Base-by-base conservation (phyloP, 2,888 invertebrate genomes). In the Apoda limacodes region DNA sequence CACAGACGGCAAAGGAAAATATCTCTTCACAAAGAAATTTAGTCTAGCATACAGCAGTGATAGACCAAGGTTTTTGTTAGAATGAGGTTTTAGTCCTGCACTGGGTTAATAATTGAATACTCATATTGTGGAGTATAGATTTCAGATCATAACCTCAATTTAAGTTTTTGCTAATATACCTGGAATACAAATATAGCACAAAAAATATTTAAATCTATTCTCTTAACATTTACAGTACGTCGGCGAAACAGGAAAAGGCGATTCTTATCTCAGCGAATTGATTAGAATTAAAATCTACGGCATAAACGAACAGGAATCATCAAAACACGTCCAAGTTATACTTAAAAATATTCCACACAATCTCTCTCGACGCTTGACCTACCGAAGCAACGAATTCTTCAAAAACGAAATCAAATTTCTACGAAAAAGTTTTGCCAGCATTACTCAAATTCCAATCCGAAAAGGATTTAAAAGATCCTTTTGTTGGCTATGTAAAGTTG, bases 381-480 rank as follows among this genome's bases (percentile, higher is more conserved):
- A 83, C 45, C 76, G 85, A 33, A 87, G 85, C 21, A 51, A 71
- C 3, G 88, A 87, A 26, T 90, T 89, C 55, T 90, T 90, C 48
- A 68, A 70, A 37, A 90, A 89, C 50, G 90, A 90, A 62, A 86
- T 87, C 1, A 64, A 69, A n/a, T 29, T 89, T 90, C 54, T 90
- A 90, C 55, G 64, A 68, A 21, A 62, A 60, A 38, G 76, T 82
- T 2, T 60, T 84, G 39, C 81, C 82, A 5, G 62, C 45, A 1
- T 43, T 85, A 34, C 46, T 82, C 1, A 51, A 71, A 21, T 84
- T 82, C 31, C 78, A 81, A 45, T 41, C 63, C 0, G 54, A 43
- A 2, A 76, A 68, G 42, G 50, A 55, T 2, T 7, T 74, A 0
- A 48, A 52, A n/a, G 70, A 83, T 3, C 83, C 85, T 0, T 85